Evolutionary conservation across 2,113 vertebrate species (phyloP), one percentile per base, ranked within the genome.

Genomic region (Ondatra zibethicus): DNA sequence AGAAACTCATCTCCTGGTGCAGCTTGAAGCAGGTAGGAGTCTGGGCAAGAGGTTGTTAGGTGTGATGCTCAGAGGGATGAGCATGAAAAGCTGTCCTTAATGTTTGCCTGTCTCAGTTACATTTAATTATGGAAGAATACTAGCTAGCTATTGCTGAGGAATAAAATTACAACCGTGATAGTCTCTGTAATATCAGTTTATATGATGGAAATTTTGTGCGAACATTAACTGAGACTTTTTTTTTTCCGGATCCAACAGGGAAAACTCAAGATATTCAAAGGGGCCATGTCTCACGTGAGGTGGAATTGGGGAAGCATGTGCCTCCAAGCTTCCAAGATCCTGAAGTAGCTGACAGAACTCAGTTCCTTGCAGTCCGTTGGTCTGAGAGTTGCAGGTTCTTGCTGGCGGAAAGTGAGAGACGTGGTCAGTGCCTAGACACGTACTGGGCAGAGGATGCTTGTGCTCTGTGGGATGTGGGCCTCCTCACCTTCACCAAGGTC

Each of bases 221-320:
- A 50, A 63, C 73, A 14, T 85, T n/a, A 75, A 9, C 76, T 21
- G 50, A 93, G 45, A 47, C 19, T 5, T 70, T n/a, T 66, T 39
- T 17, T 36, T 17, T 58, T 85, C 39, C 25, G 39, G 42, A 27
- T 39, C 88, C 63, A 25, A 13, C 14, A 31, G 58, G 36, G 39
- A 39, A 63, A 29, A 2, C 0, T 27, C 12, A 16, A 73, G 8
- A 3, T 80, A 3, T 52, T 36, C 0, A 10, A 3, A 10, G 13
- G 73, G 2, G 14, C 3, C 14, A 1, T 8, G 36, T 86, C 33
- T 84, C 70, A 21, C 39, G 39, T 12, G 78, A 85, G 85, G 31
- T 65, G 21, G 47, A 72, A 29, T 25, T 17, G 8, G 63, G 47
- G 27, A 33, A 87, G 25, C 31, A 7, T 23, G 2, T 21, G 14